Base-by-base conservation (phyloP, 1,140 invertebrate species). In the Aphaenogaster rudis region DNA sequence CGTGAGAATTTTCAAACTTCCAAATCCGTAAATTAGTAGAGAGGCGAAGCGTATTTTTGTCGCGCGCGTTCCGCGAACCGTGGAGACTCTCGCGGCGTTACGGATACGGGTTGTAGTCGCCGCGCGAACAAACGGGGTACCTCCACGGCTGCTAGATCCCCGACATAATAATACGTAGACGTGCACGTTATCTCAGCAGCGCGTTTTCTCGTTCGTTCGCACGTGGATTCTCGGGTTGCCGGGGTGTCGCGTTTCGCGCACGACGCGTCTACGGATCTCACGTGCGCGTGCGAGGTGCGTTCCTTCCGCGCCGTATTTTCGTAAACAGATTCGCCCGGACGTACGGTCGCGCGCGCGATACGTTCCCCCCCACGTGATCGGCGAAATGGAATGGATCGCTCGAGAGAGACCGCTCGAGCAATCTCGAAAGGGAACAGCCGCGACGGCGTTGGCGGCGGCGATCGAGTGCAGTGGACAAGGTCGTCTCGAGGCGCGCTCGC, bases 391-490 rank as follows among this genome's bases (percentile, higher is more conserved):
- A 57, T 28, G 28, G 13, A 64, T 50, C 21, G n/a, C 64, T 28
- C 21, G 21, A 21, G 50, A 42, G 48, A 48, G 63, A 21, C 52
- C 50, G 21, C 66, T 59, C 61, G 61, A 59, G 52, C 84, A 21
- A 54, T 63, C 64, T 45, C 64, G 48, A 50, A 42, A 87, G 64
- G 48, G 63, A 79, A 64, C 15, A 48, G 21, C 74, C n/a, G n/a
- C 17, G 21, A 59, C 45, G 28, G 28, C 57, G 33, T 9, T 8
- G 21, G 52, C 45, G 28, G 28, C 57, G 33, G 45, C 78, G 74
- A 86, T 88, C 80, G 74, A 86, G 86, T 89, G 87, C 88, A 86
- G 64, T 84, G 88, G 87, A 90, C 66, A 77, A 52, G 88, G 88
- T 91, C 87, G 89, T 86, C 87, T 89, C 54, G 69, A 39, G 28